A percentile compares a stretch with the other conserved stretches of the same genome.
Evolutionary conservation across 2,797 vertebrate species (phyloP).

Genomic region (Tragopan temminckii): DNA sequence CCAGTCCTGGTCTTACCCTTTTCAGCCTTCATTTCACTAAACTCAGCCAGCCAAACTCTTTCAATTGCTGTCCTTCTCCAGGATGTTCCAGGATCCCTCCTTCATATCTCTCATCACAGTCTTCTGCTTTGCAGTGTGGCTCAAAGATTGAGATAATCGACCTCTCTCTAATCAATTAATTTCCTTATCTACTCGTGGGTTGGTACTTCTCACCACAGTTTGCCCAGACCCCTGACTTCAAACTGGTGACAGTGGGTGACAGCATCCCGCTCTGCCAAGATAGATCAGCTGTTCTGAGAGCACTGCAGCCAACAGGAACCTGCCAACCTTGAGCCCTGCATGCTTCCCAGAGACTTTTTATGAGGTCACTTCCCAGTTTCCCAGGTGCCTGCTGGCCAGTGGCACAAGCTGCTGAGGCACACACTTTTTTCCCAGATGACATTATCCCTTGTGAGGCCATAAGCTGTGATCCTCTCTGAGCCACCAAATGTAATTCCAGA

Average conservation of each 20-base stretch:
- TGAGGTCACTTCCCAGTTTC: not conserved
- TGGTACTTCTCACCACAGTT: not conserved
- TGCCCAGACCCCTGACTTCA: not conserved
- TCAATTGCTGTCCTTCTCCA: not conserved
- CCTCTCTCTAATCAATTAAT: not conserved
- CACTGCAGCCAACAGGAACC: not conserved
- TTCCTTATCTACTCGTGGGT: not conserved
- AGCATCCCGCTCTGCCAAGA: not conserved
- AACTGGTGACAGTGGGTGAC: not conserved
- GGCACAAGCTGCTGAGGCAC: not conserved
- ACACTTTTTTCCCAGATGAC: not conserved
- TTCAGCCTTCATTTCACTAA: slow-evolving; percentile 28
- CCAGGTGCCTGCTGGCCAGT: not conserved
- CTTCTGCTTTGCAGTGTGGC: not conserved
- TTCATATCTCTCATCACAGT: not conserved
- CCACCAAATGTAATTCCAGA: not conserved
- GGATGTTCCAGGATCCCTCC: not conserved
- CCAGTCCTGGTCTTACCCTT: slow-evolving; percentile 11
- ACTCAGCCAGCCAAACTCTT: not conserved
- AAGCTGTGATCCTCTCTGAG: not conserved
- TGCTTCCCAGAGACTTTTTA: not conserved
- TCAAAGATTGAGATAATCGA: not conserved
- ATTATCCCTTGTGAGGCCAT: not conserved
- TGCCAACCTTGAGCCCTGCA: not conserved
- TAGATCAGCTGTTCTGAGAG: not conserved